A percentile compares a stretch with the other conserved stretches of the same genome.
Evolutionary conservation across 2,888 invertebrate species (phyloP).

Genomic region (Phlogophora meticulosa): DNA sequence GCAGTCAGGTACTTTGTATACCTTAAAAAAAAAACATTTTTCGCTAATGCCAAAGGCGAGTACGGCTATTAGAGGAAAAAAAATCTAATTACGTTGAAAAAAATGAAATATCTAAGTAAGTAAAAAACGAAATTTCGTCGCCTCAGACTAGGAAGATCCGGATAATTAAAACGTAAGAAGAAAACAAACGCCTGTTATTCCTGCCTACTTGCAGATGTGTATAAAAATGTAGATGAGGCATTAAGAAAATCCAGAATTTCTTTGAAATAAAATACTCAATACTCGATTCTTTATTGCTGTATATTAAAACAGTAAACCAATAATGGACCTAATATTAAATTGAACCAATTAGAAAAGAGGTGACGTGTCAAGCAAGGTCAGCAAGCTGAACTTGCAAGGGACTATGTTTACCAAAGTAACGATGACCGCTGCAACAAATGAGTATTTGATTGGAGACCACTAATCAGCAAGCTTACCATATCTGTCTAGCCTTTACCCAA

Average conservation of each 20-base stretch:
- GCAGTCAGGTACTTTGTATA: neutral
- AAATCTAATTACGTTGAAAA: conserved; percentile 58
- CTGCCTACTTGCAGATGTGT: conserved; percentile 19
- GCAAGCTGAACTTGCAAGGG: too few relatives aligned
- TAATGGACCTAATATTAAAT: too few relatives aligned
- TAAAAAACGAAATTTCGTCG: conserved; percentile 56
- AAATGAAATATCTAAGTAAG: conserved; percentile 48
- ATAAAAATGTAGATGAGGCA: conserved; percentile 57
- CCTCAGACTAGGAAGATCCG: conserved; percentile 41
- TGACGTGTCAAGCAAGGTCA: too few relatives aligned
- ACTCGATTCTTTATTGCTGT: too few relatives aligned
- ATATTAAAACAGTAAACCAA: too few relatives aligned
- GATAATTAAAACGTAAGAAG: conserved; percentile 75
- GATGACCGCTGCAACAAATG: too few relatives aligned
- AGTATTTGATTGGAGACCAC: too few relatives aligned
- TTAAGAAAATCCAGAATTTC: neutral
- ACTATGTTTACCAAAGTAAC: too few relatives aligned
- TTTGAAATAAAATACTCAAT: too few relatives aligned
- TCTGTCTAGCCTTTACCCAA: too few relatives aligned
- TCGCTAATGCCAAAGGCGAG: neutral
- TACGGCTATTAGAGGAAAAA: conserved; percentile 20
- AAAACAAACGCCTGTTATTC: conserved; percentile 64
- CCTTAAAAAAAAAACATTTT: neutral
- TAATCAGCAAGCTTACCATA: too few relatives aligned
- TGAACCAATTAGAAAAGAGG: too few relatives aligned